These are phyloP conservation scores for Anthopleura sola DNA, from an alignment of 64 coral and sea anemone species.

Conservation along the genomic window DNA sequence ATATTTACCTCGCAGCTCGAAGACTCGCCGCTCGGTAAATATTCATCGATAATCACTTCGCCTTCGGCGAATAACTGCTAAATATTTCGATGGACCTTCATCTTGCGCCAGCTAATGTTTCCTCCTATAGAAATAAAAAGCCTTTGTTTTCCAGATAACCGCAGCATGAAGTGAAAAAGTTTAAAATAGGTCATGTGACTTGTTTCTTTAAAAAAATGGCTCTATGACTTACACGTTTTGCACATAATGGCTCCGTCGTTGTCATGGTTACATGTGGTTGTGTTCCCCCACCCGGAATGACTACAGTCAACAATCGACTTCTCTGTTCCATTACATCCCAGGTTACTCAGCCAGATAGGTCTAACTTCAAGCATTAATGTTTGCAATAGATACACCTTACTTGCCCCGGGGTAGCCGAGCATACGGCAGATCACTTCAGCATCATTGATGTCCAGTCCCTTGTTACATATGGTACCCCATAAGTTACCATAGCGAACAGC, in stretches of 20 bases:
- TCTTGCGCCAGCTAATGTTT: too few relatives aligned
- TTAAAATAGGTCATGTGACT: too few relatives aligned
- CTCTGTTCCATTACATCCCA: slow-evolving; percentile 15
- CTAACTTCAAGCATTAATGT: background rate
- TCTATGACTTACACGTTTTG: background rate
- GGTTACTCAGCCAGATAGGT: slow-evolving; percentile 1
- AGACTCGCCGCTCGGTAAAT: too few relatives aligned
- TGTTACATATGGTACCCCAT: slow-evolving; percentile 27
- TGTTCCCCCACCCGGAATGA: background rate
- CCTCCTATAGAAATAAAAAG: too few relatives aligned
- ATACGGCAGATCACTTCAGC: slow-evolving; percentile 4
- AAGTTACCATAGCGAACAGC: background rate
- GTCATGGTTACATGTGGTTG: background rate
- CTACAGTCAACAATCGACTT: background rate
- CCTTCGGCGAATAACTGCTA: too few relatives aligned
- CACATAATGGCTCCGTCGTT: background rate
- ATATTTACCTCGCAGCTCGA: too few relatives aligned
- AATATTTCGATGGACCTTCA: too few relatives aligned
- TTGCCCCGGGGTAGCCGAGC: slow-evolving; percentile 9
- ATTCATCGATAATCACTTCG: too few relatives aligned
- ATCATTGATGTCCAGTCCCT: background rate
- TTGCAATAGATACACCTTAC: background rate
- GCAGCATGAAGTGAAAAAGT: too few relatives aligned
- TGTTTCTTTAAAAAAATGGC: too few relatives aligned
- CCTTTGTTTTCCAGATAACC: too few relatives aligned